phyloP scores from a whole-genome alignment of 1,140 invertebrate species.

The Heliothis subflexa region DNA sequence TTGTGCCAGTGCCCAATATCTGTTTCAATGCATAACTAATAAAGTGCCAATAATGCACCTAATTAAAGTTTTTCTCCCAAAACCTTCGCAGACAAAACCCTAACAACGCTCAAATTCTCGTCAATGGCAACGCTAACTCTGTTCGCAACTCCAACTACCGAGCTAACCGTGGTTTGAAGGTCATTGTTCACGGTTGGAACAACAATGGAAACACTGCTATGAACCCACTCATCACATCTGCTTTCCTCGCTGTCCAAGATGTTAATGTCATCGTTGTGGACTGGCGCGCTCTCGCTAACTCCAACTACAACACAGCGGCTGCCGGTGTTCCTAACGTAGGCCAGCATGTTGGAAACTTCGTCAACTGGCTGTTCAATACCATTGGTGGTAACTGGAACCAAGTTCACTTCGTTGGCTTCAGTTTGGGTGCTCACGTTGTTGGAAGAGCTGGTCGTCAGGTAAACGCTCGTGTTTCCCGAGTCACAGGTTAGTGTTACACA shows the following conservation, averaged over 20 bases:
- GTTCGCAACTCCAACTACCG: slow-evolving; percentile 67
- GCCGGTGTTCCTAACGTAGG: slow-evolving; percentile 86
- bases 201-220: slow-evolving; percentile 64
- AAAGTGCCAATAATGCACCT: no score
- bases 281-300: slow-evolving; percentile 62
- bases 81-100: slow-evolving; percentile 63
- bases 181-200: slow-evolving; percentile 76
- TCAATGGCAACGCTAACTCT: slow-evolving; percentile 58
- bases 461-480: slow-evolving; percentile 58
- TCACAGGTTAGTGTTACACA: slow-evolving; percentile 62
- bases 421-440: slow-evolving; percentile 71
- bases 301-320: slow-evolving; percentile 78
- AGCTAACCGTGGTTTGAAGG: slow-evolving; percentile 53
- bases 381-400: slow-evolving; percentile 65
- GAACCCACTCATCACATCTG: slow-evolving; percentile 64
- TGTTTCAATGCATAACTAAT: no score
- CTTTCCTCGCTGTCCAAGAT: slow-evolving; percentile 78
- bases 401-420: slow-evolving; percentile 69
- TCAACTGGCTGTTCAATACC: slow-evolving; percentile 81
- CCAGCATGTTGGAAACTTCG: slow-evolving; percentile 81
- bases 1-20: not conserved
- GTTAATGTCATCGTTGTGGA: slow-evolving; percentile 87
- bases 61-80: not conserved
- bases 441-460: slow-evolving; percentile 69
- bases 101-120: slow-evolving; percentile 58